Evolutionary conservation across 30 jellyfish, hydroid and myxozoan species (phyloP), one percentile per base, ranked within the genome.

Genomic region (Pelagia noctiluca): DNA sequence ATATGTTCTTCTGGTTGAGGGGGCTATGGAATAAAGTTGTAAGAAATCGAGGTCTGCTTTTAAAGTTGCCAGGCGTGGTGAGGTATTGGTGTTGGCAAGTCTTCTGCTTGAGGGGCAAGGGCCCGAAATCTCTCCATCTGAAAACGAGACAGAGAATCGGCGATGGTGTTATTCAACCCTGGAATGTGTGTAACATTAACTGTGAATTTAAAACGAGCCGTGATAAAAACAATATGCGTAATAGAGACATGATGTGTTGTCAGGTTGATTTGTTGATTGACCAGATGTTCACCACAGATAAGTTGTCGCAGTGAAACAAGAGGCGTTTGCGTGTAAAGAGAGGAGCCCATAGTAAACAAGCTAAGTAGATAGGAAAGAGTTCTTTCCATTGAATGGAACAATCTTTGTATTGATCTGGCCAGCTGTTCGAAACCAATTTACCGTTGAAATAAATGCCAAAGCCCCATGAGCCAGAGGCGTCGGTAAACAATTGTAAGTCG

Each of bases 251-350:
- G 32, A 65, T 65, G 21, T 65, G 54, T 3, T 25, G 53, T 3
- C 78, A 24, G 28, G 16, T 28, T 65, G 78, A 65, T 24, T 50
- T 65, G n/a, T 65, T 4, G 28, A 16, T 23, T 25, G 54, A 12
- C 78, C 78, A 65, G 21, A 65, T 65, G 49, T 65, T 65, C 0
- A 65, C 78, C 3, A 65, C 53, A 42, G 16, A 5, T 54, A 12
- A 16, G 10, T 7, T 5, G 60, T 65, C 62, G 52, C 34, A 13
- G 78, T 18, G 10, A 34, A 28, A 18, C 21, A 34, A 65, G 5
- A 13, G 12, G 16, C 23, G 8, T 37, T 71, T 12, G 72, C 48
- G 4, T n/a, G 30, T 42, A 37, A 53, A 2, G 73, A 33, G 65
- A 38, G 16, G 21, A 19, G 35, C 10, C 25, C 68, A 4, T 66